Base-by-base conservation (phyloP, 2,888 invertebrate species). In the Chloroclysta siterata region DNA sequence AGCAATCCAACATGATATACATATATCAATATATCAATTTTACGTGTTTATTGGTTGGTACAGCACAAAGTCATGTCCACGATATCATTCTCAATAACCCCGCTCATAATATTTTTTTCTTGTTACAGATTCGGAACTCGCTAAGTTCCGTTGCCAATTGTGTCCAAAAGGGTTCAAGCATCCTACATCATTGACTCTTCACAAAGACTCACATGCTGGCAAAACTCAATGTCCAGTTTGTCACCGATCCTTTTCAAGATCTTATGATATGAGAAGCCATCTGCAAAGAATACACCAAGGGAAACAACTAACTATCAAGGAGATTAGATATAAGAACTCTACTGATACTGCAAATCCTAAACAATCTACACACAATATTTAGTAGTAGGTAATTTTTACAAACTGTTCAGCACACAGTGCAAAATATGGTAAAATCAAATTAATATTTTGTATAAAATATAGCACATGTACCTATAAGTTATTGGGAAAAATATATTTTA, bases 91-190 rank as follows among this genome's bases (percentile, higher is more conserved):
- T 22, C 1, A 22, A 10, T 10, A 11, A 39, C 36, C 10, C 11
- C 36, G 6, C 29, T 8, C 33, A 11, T 11, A 39, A 11, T 39
- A 11, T 10, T 39, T 11, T 11, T 39, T 39, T 63, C 13, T 46
- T 53, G 28, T 91, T 90, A 65, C 89, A 93, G 94, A 94, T 86
- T 90, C 93, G 70, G 94, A 94, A 70, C 82, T 94, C 72, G 93
- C 93, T 1, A 93, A 93, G 79, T 94, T 94, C 81, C 93, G 94
- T 71, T 95, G 95, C 84, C 94, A 94, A 80, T 84, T 94, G 72
- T 95, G 95, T 83, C 94, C 94, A 68, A 95, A 94, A 88, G 94
- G 94, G 66, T 95, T 95, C 78, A 94, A 94, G 78, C 94, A 94
- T 82, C 94, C 94, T 14, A 94, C 94, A 69, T 95, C 95, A 58